phyloP scores from a whole-genome alignment of 2,888 invertebrate genomes.

The Microplitis deprimator region DNA sequence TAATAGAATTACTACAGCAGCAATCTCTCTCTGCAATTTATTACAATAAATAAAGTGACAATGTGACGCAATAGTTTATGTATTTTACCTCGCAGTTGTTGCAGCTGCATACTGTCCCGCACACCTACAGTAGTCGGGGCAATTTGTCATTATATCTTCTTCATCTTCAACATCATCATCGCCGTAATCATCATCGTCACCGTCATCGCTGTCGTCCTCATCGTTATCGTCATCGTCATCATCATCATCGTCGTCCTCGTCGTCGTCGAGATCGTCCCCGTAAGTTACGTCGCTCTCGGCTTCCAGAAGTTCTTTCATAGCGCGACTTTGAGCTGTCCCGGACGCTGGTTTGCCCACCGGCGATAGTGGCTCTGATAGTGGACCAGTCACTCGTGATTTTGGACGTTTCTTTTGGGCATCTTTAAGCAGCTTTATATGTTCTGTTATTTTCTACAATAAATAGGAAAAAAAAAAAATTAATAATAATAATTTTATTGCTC shows the following conservation, averaged over 20 bases:
- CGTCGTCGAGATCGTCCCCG: conserved; percentile 54
- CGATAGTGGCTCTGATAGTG: conserved; percentile 19
- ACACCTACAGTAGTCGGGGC: conserved; percentile 66
- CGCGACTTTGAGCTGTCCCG: conserved; percentile 43
- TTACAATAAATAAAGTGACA: neutral
- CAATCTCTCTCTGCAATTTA: neutral
- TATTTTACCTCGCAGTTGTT: conserved; percentile 63
- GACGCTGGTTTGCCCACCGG: neutral
- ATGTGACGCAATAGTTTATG: conserved; percentile 11
- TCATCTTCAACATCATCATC: conserved; percentile 58
- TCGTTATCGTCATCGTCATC: conserved; percentile 55
- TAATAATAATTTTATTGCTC: neutral
- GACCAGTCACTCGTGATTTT: conserved; percentile 26
- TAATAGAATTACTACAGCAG: neutral
- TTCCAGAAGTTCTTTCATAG: conserved; percentile 57
- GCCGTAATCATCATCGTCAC: conserved; percentile 54
- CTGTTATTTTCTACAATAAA: conserved; percentile 56
- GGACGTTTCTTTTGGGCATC: neutral
- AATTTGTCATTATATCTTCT: conserved; percentile 60
- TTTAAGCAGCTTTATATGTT: conserved; percentile 53
- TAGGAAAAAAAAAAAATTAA: conserved; percentile 6
- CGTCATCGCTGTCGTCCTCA: conserved; percentile 53
- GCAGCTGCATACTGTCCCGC: conserved; percentile 60
- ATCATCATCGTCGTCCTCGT: conserved; percentile 50
- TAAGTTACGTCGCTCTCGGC: conserved; percentile 52